Evolutionary conservation across 1,140 invertebrate species (phyloP).

Genomic region (Hormaphis cornu): DNA sequence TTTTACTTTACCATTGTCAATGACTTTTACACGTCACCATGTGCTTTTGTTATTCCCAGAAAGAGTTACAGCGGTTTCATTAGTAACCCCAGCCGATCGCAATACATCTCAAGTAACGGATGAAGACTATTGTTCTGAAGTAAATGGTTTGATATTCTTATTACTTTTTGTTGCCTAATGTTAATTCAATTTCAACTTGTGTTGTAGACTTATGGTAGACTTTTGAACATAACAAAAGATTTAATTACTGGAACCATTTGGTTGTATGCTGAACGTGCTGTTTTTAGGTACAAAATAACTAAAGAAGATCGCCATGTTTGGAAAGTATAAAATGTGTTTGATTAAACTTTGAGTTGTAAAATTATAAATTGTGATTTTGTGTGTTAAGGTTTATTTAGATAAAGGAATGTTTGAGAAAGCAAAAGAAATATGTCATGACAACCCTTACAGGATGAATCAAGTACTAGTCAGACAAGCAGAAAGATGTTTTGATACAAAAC

Average conservation of each 20-base stretch:
- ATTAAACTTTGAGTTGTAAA: not conserved
- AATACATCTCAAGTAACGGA: conserved; percentile 5
- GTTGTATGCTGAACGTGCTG: conserved; percentile 69
- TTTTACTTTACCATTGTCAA: conserved; percentile 46
- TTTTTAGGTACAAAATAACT: conserved; percentile 69
- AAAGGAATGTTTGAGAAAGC: conserved; percentile 80
- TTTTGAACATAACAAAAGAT: conserved; percentile 76
- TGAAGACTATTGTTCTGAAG: conserved; percentile 13
- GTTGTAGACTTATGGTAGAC: conserved; percentile 62
- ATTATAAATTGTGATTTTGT: not conserved
- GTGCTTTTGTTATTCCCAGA: conserved; percentile 73
- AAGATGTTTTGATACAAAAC: conserved; percentile 66
- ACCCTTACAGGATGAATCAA: conserved; percentile 68
- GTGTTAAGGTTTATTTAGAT: conserved; percentile 42
- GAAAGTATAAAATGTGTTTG: conserved; percentile 47
- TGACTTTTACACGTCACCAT: conserved; percentile 86
- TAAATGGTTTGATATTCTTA: not conserved
- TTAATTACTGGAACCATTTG: conserved; percentile 69
- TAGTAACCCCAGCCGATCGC: not conserved
- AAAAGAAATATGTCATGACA: conserved; percentile 66
- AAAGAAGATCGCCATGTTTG: conserved; percentile 81
- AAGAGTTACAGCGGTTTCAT: conserved; percentile 71
- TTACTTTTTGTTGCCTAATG: not conserved
- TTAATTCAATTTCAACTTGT: not conserved
- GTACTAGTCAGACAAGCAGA: conserved; percentile 85